Base-by-base conservation (phyloP, 2,888 invertebrate species). In the Theristus sp. region DNA sequence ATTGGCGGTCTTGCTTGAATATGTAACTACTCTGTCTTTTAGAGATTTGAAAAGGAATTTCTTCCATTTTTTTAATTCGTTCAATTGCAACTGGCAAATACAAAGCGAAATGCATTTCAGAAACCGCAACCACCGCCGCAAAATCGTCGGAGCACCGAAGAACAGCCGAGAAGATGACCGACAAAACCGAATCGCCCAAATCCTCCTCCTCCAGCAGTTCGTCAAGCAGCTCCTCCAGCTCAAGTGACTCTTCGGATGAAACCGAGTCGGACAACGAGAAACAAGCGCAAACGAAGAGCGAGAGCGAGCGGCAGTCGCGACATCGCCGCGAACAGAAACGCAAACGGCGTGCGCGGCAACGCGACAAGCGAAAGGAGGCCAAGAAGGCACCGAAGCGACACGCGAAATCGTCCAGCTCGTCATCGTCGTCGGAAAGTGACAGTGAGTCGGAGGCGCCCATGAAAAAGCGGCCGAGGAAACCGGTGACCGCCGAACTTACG, bases 241-340 rank as follows among this genome's bases (percentile, higher is more conserved):
- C 52, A 10, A n/a, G 22, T 6, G 52, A 17, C 52, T 22, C 22
- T 6, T 6, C 28, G 27, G 28, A 56, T 54, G n/a, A n/a, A n/a
- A n/a, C n/a, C n/a, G 65, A 64, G 29, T 60, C 61, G 28, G 61
- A 62, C 58, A 65, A 68, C 31, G 62, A 63, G 53, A 29, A 28
- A 22, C 60, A 63, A 30, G 61, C 61, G 30, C 24, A 59, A 60
- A 56, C 25, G 38, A 60, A 29, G 27, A 27, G 47, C 58, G 30
- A 20, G 66, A 68, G 63, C 70, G 69, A 59, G 69, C 71, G 61
- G 68, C 69, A 63, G 71, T 69, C 64, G 69, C 70, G 63, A n/a
- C 38, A 38, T 13, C 38, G 38, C 38, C 6, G 38, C 6, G 38
- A 69, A 67, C 59, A 68, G 67, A 67, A 69, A 60, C 66, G 67